Evolutionary conservation across 2,888 invertebrate species (phyloP), one percentile per base, ranked within the genome.

Genomic region (Parnassius smintheus): DNA sequence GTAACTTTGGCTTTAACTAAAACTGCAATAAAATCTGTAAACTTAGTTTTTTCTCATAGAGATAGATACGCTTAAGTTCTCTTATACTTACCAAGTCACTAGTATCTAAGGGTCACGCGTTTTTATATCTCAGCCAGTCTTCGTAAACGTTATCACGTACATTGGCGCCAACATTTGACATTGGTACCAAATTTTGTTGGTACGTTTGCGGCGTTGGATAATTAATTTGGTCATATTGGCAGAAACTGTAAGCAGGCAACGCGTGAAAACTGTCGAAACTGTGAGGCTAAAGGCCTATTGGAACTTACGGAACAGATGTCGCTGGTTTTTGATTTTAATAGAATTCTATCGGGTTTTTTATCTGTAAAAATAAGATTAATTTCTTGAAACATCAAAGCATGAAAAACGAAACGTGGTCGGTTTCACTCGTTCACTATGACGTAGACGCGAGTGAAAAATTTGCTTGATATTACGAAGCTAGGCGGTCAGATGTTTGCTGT

Each of bases 261-360:
- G 61, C 13, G 65, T 86, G 88, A 59, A 81, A 88, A 11, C 88
- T 66, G 51, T 90, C 88, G 61, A 86, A 88, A 54, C 67, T 87
- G 88, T 0, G 90, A 85, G 61, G 91, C 83, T 0, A 91, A 73
- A 0, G 91, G 91, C 64, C 89, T 68, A 42, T 88, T 87, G 0
- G 90, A 83, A 46, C 86, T 88, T 73, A 90, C 88, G 0, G 90
- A 90, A 60, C 89, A 89, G 65, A 79, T 89, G 73, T 91, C 91
- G 59, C 84, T 88, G 71, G 88, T 86, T 81, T 92, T 92, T 0
- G 90, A 89, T 67, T 92, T 91, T 52, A 92, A 68, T 0, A 91
- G 90, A 69, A 92, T 91, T 64, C 91, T 92, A 70, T 92, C 92
- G 0, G 92, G 92, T 65, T 92, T 92, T n/a, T 92, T 92, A 66